A percentile compares a stretch with the other conserved stretches of the same genome.
These are phyloP conservation scores for Bungarus multicinctus DNA, from an alignment of 2,113 vertebrate genomes.

Conservation along the genomic window DNA sequence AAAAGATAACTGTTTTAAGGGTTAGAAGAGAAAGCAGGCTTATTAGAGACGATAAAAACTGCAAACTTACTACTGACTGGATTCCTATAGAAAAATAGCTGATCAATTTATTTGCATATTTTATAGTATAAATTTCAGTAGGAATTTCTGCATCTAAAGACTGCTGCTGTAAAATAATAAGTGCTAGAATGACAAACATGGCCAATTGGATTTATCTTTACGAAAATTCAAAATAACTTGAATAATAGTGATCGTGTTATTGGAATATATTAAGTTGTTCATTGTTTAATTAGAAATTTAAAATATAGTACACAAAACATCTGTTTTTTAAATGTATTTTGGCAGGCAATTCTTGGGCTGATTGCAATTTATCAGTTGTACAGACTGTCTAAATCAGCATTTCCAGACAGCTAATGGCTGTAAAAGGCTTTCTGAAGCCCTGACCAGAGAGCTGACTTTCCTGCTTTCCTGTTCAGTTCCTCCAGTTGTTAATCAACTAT, in stretches of 20 bases:
- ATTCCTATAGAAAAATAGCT: not conserved
- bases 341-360: not conserved
- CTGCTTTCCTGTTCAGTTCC: not conserved
- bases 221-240: not conserved
- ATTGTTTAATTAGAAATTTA: not conserved
- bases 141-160: not conserved
- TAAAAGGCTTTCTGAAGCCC: not conserved
- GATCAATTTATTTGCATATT: not conserved
- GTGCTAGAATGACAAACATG: not conserved
- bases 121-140: not conserved
- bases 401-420: not conserved
- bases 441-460: not conserved
- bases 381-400: not conserved
- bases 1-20: not conserved
- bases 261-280: not conserved
- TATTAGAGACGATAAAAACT: not conserved
- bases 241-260: not conserved
- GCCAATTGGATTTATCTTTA: not conserved
- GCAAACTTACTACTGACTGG: not conserved
- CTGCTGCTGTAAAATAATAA: not conserved
- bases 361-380: not conserved
- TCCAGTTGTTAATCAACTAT: not conserved
- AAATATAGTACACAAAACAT: not conserved
- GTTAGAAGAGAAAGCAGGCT: not conserved
- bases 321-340: not conserved